Evolutionary conservation across 1,140 invertebrate species (phyloP).

Genomic region (Stegodyphus dumicola): DNA sequence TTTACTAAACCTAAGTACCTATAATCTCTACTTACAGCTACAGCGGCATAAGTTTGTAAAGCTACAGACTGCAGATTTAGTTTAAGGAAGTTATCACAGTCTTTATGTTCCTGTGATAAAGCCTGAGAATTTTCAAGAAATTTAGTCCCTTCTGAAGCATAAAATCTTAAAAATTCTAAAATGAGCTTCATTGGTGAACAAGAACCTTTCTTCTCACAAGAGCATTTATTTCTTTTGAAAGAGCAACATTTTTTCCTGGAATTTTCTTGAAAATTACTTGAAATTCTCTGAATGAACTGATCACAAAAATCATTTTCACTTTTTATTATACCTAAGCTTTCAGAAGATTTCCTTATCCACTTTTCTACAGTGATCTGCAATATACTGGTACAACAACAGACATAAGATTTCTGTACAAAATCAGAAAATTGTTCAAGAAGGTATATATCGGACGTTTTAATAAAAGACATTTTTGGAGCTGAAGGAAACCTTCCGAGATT

Average conservation of each 20-base stretch:
- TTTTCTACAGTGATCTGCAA: neutral
- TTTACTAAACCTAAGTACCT: neutral
- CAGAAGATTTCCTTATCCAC: constrained; percentile 16
- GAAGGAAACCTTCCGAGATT: neutral
- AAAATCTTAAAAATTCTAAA: constrained; percentile 33
- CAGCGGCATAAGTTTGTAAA: constrained; percentile 23
- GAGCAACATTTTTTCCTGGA: neutral
- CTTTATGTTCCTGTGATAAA: no score
- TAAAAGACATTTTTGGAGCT: constrained; percentile 17
- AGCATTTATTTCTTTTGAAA: neutral
- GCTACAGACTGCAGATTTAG: constrained; percentile 41
- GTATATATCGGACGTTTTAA: neutral
- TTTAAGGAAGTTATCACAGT: constrained; percentile 11
- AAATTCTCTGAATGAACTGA: constrained; percentile 4
- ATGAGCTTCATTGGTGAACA: constrained; percentile 47
- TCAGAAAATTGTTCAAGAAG: neutral
- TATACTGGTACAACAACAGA: constrained; percentile 1
- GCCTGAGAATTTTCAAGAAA: neutral
- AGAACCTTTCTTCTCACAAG: neutral
- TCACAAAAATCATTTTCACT: constrained; percentile 13
- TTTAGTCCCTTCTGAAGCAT: constrained; percentile 10
- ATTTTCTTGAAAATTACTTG: neutral
- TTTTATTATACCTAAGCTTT: constrained; percentile 10
- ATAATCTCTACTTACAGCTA: constrained; percentile 18
- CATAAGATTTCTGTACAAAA: neutral